phyloP scores from a whole-genome alignment of 2,113 vertebrate genomes.

The Felis chaus region DNA sequence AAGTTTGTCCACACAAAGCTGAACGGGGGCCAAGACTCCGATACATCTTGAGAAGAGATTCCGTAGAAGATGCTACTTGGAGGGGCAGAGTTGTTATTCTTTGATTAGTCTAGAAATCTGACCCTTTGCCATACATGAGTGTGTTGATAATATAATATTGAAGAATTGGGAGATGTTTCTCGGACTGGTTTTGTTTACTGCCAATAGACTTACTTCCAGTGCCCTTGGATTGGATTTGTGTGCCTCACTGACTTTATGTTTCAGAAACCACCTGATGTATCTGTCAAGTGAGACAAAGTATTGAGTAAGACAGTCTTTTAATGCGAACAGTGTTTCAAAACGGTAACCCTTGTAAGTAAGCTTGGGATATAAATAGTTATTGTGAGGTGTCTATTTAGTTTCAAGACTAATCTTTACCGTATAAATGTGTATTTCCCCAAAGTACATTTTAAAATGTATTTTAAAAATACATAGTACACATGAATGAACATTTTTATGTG shows the following conservation, averaged over 20 bases:
- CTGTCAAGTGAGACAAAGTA: not conserved
- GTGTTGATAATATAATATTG: slow-evolving; percentile 64
- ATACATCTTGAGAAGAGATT: slow-evolving; percentile 73
- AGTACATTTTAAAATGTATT: not conserved
- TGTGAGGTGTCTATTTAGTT: not conserved
- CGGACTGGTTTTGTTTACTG: not conserved
- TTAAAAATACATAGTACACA: not conserved
- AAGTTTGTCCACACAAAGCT: slow-evolving; percentile 77
- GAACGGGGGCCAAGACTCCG: slow-evolving; percentile 62
- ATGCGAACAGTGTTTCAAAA: not conserved
- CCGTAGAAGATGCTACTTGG: not conserved
- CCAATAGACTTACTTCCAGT: not conserved
- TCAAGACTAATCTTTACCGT: not conserved
- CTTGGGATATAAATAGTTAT: not conserved
- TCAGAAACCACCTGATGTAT: not conserved
- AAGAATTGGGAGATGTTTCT: not conserved
- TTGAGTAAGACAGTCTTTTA: not conserved
- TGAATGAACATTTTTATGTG: not conserved
- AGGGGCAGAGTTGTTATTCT: slow-evolving; percentile 32
- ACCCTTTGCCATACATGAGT: slow-evolving; percentile 64
- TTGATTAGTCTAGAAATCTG: slow-evolving; percentile 73
- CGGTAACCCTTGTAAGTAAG: not conserved
- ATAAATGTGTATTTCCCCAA: not conserved
- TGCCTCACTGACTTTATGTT: not conserved
- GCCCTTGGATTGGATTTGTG: not conserved